Evolutionary conservation across 2,797 vertebrate genomes (phyloP).

Genomic region (Botia kubotai): DNA sequence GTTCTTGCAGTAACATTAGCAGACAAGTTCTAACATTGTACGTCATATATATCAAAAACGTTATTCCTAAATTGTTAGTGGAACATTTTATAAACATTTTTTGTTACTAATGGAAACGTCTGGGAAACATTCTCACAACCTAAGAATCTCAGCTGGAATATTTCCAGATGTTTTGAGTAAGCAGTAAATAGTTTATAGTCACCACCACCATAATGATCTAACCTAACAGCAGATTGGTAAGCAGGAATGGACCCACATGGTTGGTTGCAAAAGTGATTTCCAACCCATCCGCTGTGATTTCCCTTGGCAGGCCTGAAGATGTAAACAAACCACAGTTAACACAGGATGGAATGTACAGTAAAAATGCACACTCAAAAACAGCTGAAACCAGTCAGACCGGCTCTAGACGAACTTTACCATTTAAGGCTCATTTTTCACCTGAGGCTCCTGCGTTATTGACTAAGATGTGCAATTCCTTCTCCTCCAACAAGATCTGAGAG

Average conservation of each 20-base stretch:
- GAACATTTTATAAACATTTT: too few species aligned
- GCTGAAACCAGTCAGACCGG: neutral
- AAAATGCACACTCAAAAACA: neutral
- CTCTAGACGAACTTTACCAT: neutral
- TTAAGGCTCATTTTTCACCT: slow-evolving; percentile 67
- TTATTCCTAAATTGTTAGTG: too few species aligned
- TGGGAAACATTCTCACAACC: too few species aligned
- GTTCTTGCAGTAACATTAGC: too few species aligned
- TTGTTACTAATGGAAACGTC: too few species aligned
- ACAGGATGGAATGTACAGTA: neutral
- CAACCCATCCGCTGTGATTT: slow-evolving; percentile 80
- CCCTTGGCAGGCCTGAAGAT: slow-evolving; percentile 77
- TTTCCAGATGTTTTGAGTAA: too few species aligned
- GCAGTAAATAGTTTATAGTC: neutral
- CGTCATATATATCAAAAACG: too few species aligned
- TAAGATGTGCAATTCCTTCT: slow-evolving; percentile 82
- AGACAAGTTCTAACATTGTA: too few species aligned
- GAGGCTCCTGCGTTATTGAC: slow-evolving; percentile 85
- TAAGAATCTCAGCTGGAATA: too few species aligned
- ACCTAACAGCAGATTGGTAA: slow-evolving; percentile 88
- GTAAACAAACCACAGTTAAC: neutral
- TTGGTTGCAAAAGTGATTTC: slow-evolving; percentile 85
- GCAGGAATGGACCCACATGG: slow-evolving; percentile 86
- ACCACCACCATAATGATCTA: slow-evolving; percentile 4
- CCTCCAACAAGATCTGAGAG: slow-evolving; percentile 72